Percentiles rank a stretch among this genome's conserved stretches.
Evolutionary conservation across 2,113 vertebrate species (phyloP).

Genomic region (Penelope pileata): DNA sequence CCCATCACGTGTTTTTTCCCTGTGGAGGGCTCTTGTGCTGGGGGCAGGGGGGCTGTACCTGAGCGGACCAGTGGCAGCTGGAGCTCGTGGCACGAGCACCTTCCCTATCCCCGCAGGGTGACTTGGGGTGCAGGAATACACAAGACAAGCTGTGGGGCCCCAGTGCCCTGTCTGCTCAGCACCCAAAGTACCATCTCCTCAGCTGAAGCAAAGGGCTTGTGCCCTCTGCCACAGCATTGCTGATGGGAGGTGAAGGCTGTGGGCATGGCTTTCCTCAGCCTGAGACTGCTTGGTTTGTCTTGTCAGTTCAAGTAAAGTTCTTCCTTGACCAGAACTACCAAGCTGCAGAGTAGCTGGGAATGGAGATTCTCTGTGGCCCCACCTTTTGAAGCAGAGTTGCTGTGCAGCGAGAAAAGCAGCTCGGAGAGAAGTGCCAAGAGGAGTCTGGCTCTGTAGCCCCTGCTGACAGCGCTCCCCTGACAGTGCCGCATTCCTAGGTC

Average conservation of each 20-base stretch:
- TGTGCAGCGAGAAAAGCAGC: not conserved
- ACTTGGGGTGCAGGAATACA: not conserved
- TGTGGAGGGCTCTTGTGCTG: not conserved
- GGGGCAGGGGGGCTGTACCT: not conserved
- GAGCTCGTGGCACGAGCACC: rapidly evolving
- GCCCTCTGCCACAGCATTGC: rapidly evolving
- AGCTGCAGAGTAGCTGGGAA: not conserved
- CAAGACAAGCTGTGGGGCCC: not conserved
- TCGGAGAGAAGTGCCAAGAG: not conserved
- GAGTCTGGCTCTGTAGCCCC: not conserved
- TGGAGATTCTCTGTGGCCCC: not conserved
- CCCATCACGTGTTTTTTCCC: not conserved
- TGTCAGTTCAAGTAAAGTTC: not conserved
- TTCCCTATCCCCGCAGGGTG: not conserved
- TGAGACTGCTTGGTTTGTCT: not conserved
- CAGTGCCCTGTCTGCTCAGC: not conserved
- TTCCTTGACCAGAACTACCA: not conserved
- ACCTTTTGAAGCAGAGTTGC: not conserved
- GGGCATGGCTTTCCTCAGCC: not conserved
- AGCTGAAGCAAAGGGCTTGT: not conserved
- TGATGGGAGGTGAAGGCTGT: not conserved
- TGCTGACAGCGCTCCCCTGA: not conserved
- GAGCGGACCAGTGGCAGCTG: not conserved
- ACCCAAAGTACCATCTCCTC: not conserved
- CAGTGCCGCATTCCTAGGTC: not conserved